These are phyloP conservation scores for Pelmatolapia mariae DNA, from an alignment of 2,113 vertebrate species.

Conservation along the genomic window DNA sequence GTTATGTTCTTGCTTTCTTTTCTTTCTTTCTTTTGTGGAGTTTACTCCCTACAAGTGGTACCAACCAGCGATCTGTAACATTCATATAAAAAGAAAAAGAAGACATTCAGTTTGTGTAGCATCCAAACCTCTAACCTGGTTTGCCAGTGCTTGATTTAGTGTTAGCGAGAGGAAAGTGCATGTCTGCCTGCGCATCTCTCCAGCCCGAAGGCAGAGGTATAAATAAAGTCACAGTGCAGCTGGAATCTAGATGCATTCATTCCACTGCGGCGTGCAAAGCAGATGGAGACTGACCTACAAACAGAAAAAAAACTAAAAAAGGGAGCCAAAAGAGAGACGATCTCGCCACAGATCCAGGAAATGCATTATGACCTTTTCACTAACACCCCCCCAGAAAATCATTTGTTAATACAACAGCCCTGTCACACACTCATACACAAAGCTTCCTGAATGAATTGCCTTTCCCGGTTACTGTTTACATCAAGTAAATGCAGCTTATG, in stretches of 20 bases:
- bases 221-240: slow-evolving; percentile 64
- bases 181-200: not conserved
- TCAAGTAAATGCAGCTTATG: not conserved
- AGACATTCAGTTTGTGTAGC: not conserved
- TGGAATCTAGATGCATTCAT: slow-evolving; percentile 53
- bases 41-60: not conserved
- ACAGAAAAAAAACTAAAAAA: not conserved
- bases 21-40: not conserved
- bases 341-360: slow-evolving; percentile 32
- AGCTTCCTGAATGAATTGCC: slow-evolving; percentile 19
- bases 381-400: not conserved
- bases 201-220: slow-evolving; percentile 44
- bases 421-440: slow-evolving; percentile 41
- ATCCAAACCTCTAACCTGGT: not conserved
- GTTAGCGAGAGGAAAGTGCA: slow-evolving; percentile 6
- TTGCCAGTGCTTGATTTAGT: slow-evolving; percentile 6
- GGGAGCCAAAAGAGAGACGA: not conserved
- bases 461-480: slow-evolving; percentile 10
- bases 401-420: slow-evolving; percentile 27
- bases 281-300: slow-evolving; percentile 58
- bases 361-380: slow-evolving; percentile 17
- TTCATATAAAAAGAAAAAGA: not conserved
- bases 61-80: not conserved
- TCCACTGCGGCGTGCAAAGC: slow-evolving; percentile 41
- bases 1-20: not conserved